Base-by-base conservation (phyloP, 2,888 invertebrate species). In the Copidosoma aretas region DNA sequence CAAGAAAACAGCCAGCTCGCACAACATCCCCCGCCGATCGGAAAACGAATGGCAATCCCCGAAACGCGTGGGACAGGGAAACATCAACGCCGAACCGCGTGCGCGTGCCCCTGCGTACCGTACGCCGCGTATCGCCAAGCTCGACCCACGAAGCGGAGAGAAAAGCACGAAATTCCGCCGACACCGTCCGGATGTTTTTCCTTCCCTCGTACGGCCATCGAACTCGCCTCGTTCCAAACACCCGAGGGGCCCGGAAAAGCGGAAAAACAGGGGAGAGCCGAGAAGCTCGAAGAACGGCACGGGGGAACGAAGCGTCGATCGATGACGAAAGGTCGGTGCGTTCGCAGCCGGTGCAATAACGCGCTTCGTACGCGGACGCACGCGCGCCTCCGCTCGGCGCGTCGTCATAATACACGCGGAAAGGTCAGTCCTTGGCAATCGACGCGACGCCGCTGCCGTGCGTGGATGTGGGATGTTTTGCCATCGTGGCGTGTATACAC, bases 351-450 rank as follows among this genome's bases (percentile, higher is more conserved):
- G 32, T 8, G 32, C 32, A 5, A 32, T 32, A 32, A 32, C 32
- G 8, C 32, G 8, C 32, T 5, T 32, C n/a, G 32, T 8, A 32
- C 32, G 32, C 32, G 32, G 3, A 8, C 32, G 8, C 32, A 32
- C 3, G 32, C 8, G 32, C 3, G 32, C 32, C 8, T 3, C 32
- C 32, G 32, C 32, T 32, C 32, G 4, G 8, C 8, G 32, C 32
- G 32, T 32, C 8, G 8, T 8, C 4, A 32, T n/a, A n/a, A n/a
- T n/a, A n/a, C n/a, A n/a, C n/a, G n/a, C 32, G 32, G 3, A 68
- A 72, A 72, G 72, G 72, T 70, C 72, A 72, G 68, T 64, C 66
- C 70, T 71, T 72, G 72, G 60, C 67, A 70, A 63, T 65, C 67
- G 61, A 63, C 21, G 57, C 39, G 19, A 10, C 17, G 15, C 17